phyloP scores from a whole-genome alignment of 2,113 vertebrate species.

The Mugil cephalus region DNA sequence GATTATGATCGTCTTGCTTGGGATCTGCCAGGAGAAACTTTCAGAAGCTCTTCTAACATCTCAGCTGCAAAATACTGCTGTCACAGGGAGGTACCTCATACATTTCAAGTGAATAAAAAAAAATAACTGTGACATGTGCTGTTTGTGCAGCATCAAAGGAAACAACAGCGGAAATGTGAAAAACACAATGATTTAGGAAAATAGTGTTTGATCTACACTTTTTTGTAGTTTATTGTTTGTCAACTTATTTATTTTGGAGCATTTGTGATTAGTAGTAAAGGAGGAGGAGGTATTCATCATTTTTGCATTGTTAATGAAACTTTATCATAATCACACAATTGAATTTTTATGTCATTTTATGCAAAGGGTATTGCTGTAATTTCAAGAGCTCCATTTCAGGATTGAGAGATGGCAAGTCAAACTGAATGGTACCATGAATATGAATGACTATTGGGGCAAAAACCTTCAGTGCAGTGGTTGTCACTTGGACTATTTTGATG shows the following conservation, averaged over 20 bases:
- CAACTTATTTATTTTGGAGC: too few species aligned
- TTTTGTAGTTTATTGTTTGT: too few species aligned
- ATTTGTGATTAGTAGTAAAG: too few species aligned
- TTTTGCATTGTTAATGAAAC: not conserved
- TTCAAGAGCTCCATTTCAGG: not conserved
- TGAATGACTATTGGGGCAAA: constrained; percentile 12
- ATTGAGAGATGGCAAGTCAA: not conserved
- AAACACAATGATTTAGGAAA: constrained; percentile 10
- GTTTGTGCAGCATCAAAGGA: constrained; percentile 4
- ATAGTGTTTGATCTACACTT: not conserved
- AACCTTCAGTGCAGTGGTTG: not conserved
- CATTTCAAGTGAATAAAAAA: too few species aligned
- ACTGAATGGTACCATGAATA: not conserved
- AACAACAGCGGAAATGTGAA: not conserved
- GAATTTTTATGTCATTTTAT: too few species aligned
- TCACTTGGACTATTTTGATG: not conserved
- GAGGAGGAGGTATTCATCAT: not conserved
- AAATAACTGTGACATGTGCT: not conserved
- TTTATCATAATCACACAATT: too few species aligned
- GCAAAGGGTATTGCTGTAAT: not conserved
- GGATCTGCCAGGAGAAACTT: not conserved
- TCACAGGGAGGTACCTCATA: too few species aligned
- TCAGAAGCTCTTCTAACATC: too few species aligned
- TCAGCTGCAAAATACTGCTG: not conserved
- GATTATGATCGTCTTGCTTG: not conserved